These are phyloP conservation scores for Rhopalosiphum maidis DNA, from an alignment of 1,140 invertebrate species.

Conservation along the genomic window DNA sequence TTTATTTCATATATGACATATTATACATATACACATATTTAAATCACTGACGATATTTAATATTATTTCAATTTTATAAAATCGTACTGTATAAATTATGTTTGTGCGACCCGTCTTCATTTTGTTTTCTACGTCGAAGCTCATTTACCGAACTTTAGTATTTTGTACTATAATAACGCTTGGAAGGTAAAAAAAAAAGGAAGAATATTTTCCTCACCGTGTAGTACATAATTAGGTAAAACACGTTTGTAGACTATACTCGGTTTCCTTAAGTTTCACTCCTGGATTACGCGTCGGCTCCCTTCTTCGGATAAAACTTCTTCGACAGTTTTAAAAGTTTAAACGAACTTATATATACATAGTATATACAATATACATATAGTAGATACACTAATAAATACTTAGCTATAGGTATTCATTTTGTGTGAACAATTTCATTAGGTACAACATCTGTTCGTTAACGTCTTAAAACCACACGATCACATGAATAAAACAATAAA, in stretches of 20 bases:
- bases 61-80: background rate
- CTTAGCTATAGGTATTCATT: background rate
- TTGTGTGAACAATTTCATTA: conserved; percentile 18
- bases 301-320: conserved; percentile 24
- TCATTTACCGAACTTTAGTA: background rate
- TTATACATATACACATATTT: background rate
- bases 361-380: background rate
- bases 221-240: conserved; percentile 16
- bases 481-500: conserved; percentile 25
- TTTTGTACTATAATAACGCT: background rate
- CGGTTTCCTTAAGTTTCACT: conserved; percentile 2
- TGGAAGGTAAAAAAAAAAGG: background rate
- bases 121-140: background rate
- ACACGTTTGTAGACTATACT: conserved; percentile 6
- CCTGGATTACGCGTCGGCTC: background rate
- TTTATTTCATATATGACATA: background rate
- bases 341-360: background rate
- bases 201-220: background rate
- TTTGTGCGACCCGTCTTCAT: background rate
- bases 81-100: background rate
- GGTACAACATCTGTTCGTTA: conserved; percentile 33
- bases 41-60: background rate
- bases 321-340: conserved; percentile 47
- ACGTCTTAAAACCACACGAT: background rate
- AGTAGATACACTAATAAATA: background rate